Conservation (phyloP, 92 coral and sea anemone genomes). For the Porites rus region DNA sequence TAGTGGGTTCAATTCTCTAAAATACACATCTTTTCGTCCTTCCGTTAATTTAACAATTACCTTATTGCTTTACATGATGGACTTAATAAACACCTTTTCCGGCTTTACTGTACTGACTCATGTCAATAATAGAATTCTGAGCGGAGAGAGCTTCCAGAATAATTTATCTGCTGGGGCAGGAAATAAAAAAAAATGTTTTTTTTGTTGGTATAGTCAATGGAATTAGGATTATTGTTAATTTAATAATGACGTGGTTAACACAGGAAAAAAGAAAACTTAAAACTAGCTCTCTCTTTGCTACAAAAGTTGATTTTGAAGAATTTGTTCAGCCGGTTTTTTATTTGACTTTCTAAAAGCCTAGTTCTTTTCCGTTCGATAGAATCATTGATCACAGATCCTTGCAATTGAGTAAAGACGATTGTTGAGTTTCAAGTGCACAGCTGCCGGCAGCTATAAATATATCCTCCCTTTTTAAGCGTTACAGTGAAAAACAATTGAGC, state of each 20-base stretch:
- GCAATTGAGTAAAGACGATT: not conserved
- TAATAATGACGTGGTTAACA: not conserved
- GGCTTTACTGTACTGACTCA: constrained; percentile 23
- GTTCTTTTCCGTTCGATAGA: not conserved
- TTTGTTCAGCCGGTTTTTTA: not conserved
- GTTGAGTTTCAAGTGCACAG: not conserved
- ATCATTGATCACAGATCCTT: too few relatives aligned
- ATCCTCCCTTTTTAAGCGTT: not conserved
- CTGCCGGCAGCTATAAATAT: not conserved
- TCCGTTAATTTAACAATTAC: constrained; percentile 10
- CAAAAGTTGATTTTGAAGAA: not conserved
- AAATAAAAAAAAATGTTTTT: not conserved
- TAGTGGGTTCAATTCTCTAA: not conserved
- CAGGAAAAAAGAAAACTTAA: not conserved
- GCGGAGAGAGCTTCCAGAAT: not conserved
- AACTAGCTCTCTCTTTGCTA: constrained; percentile 13
- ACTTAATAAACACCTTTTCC: constrained; percentile 13
- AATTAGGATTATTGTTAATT: constrained; percentile 1
- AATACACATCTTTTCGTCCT: constrained; percentile 5
- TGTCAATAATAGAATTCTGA: constrained; percentile 6
- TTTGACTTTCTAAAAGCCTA: not conserved
- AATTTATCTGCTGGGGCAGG: constrained; percentile 32
- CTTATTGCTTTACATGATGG: not conserved
- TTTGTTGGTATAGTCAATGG: constrained; percentile 19
- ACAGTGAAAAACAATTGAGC: not conserved